These are phyloP conservation scores for Enteromius paludinosus DNA, from an alignment of 2,797 vertebrate genomes.

Conservation along the genomic window DNA sequence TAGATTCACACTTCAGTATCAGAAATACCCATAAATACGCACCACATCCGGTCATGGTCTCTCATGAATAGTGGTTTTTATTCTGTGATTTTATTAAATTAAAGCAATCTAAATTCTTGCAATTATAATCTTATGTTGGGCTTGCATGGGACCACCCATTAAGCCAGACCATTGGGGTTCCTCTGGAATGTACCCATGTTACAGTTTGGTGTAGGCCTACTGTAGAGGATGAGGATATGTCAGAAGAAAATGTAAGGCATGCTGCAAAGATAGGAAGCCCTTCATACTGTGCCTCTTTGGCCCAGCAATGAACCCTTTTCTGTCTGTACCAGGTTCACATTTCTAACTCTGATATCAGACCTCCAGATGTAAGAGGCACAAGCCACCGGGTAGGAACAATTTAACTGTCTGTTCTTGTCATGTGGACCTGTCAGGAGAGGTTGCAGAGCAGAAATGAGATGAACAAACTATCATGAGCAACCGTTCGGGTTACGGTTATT, in stretches of 20 bases:
- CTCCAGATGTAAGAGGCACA: slow-evolving; percentile 74
- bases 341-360: slow-evolving; percentile 81
- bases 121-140: slow-evolving; percentile 63
- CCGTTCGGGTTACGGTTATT: background rate
- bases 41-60: slow-evolving; percentile 62
- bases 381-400: slow-evolving; percentile 83
- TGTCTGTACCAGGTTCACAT: slow-evolving; percentile 70
- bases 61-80: slow-evolving; percentile 72
- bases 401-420: slow-evolving; percentile 77
- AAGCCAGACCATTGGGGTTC: slow-evolving; percentile 51
- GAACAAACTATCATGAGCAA: background rate
- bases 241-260: slow-evolving; percentile 76
- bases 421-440: slow-evolving; percentile 66
- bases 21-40: slow-evolving; percentile 71
- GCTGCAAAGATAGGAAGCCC: slow-evolving; percentile 77
- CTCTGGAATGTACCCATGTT: slow-evolving; percentile 75
- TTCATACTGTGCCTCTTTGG: slow-evolving; percentile 73
- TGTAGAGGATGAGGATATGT: slow-evolving; percentile 71
- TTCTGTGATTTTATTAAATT: slow-evolving; percentile 42
- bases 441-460: slow-evolving; percentile 50
- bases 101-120: slow-evolving; percentile 46
- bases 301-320: slow-evolving; percentile 76
- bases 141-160: slow-evolving; percentile 75
- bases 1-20: slow-evolving; percentile 58
- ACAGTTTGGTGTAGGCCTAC: slow-evolving; percentile 44